Evolutionary conservation across 53 echinoderm and acorn worm genomes (phyloP), one percentile per base, ranked within the genome.

Genomic region (Actinopyga echinites): DNA sequence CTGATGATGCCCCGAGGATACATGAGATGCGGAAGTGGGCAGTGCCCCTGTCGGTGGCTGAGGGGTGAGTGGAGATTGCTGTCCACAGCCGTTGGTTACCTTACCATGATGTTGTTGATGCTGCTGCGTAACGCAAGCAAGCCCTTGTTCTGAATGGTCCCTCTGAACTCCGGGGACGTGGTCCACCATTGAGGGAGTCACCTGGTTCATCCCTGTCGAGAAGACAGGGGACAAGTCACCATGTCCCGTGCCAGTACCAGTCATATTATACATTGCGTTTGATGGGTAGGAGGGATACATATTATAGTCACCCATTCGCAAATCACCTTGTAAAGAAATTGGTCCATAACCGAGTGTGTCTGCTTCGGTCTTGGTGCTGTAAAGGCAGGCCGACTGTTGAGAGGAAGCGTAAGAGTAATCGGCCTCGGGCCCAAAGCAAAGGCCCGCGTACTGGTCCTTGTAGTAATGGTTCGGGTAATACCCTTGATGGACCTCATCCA

Each of bases 381-480:
- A 80, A 42, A 80, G 61, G 9, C 81, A 80, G 44, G 81, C 62
- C 23, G 81, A 80, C 43, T 80, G 81, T 15, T 80, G 60, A 19
- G 60, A 62, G 22, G 81, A 36, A 34, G 60, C 9, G 35, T 62
- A 61, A 11, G 60, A 15, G 19, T 59, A 59, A n/a, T 80, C 81
- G n/a, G 62, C 62, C 59, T 80, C 81, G 7, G 81, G 22, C 9
- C 60, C 81, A 59, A 37, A 53, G 54, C 77, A 53, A 17, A 77
- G 26, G 20, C 57, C 79, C 29, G 57, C 12, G 36, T 60, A 80
- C 81, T 80, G 81, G 23, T 80, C 81, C 59, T 80, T 80, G 28
- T 61, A 80, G 30, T 80, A 80, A 23, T 69, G 69, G 29, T 80
- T 59, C n/a, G 81, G 60, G 81, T 80, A 80, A 42, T 80, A 80